Evolutionary conservation across 2,113 vertebrate species (phyloP).

Genomic region (Eolophus roseicapilla): DNA sequence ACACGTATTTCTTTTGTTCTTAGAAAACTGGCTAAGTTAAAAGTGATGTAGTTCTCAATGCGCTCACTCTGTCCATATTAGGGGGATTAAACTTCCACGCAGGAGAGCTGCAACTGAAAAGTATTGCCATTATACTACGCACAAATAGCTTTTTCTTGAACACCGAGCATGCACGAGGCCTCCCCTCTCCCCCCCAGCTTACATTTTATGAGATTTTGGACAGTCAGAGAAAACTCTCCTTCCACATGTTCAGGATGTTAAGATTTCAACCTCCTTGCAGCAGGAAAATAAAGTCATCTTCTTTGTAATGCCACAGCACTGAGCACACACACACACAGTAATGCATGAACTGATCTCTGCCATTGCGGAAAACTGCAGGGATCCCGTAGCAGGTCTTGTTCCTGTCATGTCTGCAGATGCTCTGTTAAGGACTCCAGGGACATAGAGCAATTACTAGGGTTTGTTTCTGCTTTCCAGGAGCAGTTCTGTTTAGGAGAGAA

Average conservation of each 20-base stretch:
- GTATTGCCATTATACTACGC: constrained; percentile 4
- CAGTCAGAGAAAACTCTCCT: constrained; percentile 50
- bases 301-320: constrained; percentile 41
- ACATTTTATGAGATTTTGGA: constrained; percentile 34
- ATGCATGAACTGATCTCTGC: constrained; percentile 49
- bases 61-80: not conserved
- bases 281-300: constrained; percentile 59
- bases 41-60: not conserved
- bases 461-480: constrained; percentile 72
- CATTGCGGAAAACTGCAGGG: constrained; percentile 36
- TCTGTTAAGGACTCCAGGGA: constrained; percentile 68
- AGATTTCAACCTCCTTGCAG: constrained; percentile 54
- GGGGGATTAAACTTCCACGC: not conserved
- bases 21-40: not conserved
- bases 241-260: constrained; percentile 51
- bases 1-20: not conserved
- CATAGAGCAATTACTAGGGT: constrained; percentile 67
- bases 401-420: constrained; percentile 67
- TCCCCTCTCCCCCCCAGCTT: constrained; percentile 48
- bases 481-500: constrained; percentile 73
- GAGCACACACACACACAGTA: constrained; percentile 43
- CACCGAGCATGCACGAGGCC: constrained; percentile 38
- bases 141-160: constrained; percentile 40
- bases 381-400: constrained; percentile 54
- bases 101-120: constrained; percentile 36